Conservation (phyloP, 2,888 invertebrate genomes). For the Portevinia maculata region DNA sequence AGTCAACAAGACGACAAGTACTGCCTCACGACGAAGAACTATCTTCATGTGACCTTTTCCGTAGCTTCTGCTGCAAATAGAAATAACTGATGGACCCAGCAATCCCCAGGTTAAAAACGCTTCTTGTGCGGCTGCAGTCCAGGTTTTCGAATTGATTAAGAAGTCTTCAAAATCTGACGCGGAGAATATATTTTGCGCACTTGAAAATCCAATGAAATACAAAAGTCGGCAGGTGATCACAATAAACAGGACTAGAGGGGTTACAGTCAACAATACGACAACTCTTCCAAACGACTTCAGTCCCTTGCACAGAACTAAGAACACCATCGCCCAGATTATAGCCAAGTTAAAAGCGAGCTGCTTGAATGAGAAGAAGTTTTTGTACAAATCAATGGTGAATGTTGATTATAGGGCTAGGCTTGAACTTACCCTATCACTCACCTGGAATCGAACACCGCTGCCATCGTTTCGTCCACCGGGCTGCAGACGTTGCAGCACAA, state of each 20-base stretch:
- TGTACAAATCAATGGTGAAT: constrained; percentile 19
- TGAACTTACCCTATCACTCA: constrained; percentile 80
- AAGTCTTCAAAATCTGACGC: constrained; percentile 93
- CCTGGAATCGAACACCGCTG: constrained; percentile 79
- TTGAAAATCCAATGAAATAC: constrained; percentile 78
- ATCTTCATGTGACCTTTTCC: constrained; percentile 77
- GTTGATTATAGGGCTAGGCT: background rate
- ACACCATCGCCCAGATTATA: constrained; percentile 95
- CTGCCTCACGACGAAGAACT: constrained; percentile 85
- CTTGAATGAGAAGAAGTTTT: constrained; percentile 83
- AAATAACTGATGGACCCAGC: constrained; percentile 83
- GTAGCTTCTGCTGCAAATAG: constrained; percentile 80
- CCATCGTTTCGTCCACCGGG: constrained; percentile 80
- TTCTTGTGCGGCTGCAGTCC: constrained; percentile 95
- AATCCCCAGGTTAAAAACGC: constrained; percentile 92
- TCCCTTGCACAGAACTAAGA: constrained; percentile 94
- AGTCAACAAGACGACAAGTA: constrained; percentile 88
- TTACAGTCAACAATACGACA: constrained; percentile 89
- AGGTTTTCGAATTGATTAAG: constrained; percentile 91
- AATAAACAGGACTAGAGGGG: constrained; percentile 89
- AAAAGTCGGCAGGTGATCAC: constrained; percentile 79
- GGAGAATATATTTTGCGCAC: constrained; percentile 87
- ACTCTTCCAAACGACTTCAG: constrained; percentile 84
- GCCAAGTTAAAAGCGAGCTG: constrained; percentile 95
- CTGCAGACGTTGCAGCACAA: constrained; percentile 87